Evolutionary conservation across 2,113 vertebrate genomes (phyloP).

Genomic region (Eira barbara): DNA sequence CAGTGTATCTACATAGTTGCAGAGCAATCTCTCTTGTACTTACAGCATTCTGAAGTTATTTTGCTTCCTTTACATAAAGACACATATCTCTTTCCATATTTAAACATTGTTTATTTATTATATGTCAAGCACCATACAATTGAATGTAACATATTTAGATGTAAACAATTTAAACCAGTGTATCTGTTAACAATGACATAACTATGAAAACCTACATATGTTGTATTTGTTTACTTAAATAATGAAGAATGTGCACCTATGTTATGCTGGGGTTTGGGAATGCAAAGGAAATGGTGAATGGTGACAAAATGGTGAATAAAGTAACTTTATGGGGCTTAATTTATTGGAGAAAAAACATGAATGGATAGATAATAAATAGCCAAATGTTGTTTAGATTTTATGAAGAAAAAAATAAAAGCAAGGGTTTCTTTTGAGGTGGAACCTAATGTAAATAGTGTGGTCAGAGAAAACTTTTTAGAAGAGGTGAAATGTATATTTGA

Average conservation of each 20-base stretch:
- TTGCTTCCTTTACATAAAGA: not conserved
- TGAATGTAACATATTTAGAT: not conserved
- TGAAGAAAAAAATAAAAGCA: not conserved
- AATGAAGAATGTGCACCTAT: not conserved
- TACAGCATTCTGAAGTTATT: not conserved
- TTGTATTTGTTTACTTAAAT: not conserved
- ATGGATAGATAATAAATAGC: not conserved
- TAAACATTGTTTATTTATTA: not conserved
- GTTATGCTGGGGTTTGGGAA: not conserved
- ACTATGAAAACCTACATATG: not conserved
- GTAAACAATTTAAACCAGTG: not conserved
- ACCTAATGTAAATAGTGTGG: not conserved
- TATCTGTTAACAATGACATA: not conserved
- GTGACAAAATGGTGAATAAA: not conserved
- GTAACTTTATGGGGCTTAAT: not conserved
- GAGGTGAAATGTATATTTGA: not conserved
- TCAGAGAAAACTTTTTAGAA: not conserved
- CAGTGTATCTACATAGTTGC: not conserved
- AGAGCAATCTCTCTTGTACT: not conserved
- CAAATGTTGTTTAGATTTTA: not conserved
- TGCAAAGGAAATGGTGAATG: not conserved
- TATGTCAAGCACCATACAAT: no score
- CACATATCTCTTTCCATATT: not conserved
- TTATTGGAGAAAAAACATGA: not conserved
- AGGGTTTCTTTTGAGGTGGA: not conserved